A percentile compares a stretch with the other conserved stretches of the same genome.
Evolutionary conservation across 2,888 invertebrate species (phyloP).

Genomic region (Eustalomyia histrio): DNA sequence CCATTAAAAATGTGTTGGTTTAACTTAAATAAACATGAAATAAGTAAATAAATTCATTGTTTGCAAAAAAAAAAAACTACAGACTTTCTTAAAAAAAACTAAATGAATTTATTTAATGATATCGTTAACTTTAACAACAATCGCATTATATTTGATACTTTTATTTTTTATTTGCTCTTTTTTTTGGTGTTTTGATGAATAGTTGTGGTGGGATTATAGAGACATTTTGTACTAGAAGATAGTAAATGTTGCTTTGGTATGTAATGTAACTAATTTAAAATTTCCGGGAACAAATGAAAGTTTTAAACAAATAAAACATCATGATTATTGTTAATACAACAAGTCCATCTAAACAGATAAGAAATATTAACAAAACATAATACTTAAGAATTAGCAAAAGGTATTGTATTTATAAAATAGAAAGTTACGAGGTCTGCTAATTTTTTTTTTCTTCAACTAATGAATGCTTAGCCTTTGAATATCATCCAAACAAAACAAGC

Average conservation of each 20-base stretch:
- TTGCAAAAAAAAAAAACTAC: neutral
- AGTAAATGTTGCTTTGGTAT: neutral
- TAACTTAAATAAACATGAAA: neutral
- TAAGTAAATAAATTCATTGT: neutral
- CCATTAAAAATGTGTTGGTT: too few relatives aligned
- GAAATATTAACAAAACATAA: neutral
- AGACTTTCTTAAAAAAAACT: constrained; percentile 13
- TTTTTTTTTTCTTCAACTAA: constrained; percentile 27
- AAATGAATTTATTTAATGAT: constrained; percentile 41
- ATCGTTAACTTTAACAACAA: constrained; percentile 38
- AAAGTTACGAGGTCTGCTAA: constrained; percentile 48
- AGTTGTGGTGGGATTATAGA: too few relatives aligned
- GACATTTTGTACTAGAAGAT: too few relatives aligned
- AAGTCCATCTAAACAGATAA: neutral
- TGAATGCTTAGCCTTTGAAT: constrained; percentile 39
- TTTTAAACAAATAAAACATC: constrained; percentile 6
- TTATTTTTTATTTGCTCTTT: neutral
- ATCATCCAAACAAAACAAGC: constrained; percentile 14
- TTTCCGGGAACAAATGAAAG: constrained; percentile 58
- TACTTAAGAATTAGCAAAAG: constrained; percentile 15
- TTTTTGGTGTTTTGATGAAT: too few relatives aligned
- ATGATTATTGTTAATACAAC: constrained; percentile 31
- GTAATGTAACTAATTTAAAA: constrained; percentile 35
- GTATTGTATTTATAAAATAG: constrained; percentile 29
- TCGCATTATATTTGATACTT: constrained; percentile 21